Evolutionary conservation across 2,113 vertebrate species (phyloP), one percentile per base, ranked within the genome.

Genomic region (Phalacrocorax carbo): DNA sequence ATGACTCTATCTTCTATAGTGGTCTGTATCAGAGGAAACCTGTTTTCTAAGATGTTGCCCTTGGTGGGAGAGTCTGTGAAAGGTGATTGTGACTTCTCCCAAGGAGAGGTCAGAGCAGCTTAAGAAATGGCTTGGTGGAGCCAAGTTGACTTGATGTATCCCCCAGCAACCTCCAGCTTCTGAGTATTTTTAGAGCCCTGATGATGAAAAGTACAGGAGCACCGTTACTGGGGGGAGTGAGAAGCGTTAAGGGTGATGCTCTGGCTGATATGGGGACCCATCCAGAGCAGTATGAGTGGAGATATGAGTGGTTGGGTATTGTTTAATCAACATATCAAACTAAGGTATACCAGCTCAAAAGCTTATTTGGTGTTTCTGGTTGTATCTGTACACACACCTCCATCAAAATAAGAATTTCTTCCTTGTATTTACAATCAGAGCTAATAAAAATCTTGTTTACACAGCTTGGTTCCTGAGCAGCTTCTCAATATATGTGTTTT

Each of bases 201-300:
- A 40, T 54, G 48, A 7, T 34, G 27, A 40, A 88, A 72, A 36
- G 15, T 49, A 46, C 19, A 36, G 61, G 32, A 61, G 6, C 11
- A 36, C 6, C 1, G 0, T 51, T 66, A n/a, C 52, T 20, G 16
- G 20, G 5, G 4, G 9, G 15, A 73, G 8, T 0, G 0, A 9
- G 23, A 9, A 82, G 26, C 5, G 2, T 25, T 29, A 40, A 62
- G n/a, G 20, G 9, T 32, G 30, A 22, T 42, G 30, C 36, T 70
- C 29, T 77, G 42, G 58, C 36, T 81, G 15, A 7, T 36, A 9
- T 5, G 11, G 7, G 25, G 6, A 66, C 20, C 26, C 19, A 48
- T 48, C 14, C 42, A 65, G 36, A 19, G 75, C 30, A 65, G 13
- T 38, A 7, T 61, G 26, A 75, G 10, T 36, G 9, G 23, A 3